Percentiles rank a stretch among this genome's conserved stretches.
Conservation (phyloP, 2,888 invertebrate species). For the Calliopum simillimum region DNA sequence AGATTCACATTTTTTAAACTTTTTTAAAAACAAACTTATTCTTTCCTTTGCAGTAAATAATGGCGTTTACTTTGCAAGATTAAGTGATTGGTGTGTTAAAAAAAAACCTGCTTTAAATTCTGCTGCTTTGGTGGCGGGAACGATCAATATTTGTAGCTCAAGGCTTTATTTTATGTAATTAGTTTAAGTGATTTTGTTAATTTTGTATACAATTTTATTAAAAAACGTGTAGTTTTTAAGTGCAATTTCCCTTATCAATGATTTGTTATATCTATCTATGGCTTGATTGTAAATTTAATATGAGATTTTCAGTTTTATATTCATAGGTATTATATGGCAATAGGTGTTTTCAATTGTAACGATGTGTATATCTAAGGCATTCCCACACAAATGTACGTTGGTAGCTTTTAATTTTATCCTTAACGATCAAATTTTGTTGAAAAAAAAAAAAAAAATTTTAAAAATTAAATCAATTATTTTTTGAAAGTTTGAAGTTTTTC, state of each 20-base stretch:
- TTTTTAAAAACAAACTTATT: neutral
- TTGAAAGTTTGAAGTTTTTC: too few relatives aligned
- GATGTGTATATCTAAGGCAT: too few relatives aligned
- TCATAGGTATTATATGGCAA: too few relatives aligned
- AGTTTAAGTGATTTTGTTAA: neutral
- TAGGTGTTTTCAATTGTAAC: too few relatives aligned
- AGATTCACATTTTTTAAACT: neutral
- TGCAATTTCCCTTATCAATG: slow-evolving; percentile 1
- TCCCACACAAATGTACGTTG: too few relatives aligned
- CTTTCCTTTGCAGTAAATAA: slow-evolving; percentile 4
- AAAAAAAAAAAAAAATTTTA: slow-evolving; percentile 10
- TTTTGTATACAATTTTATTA: neutral
- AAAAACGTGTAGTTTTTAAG: neutral
- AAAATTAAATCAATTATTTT: too few relatives aligned
- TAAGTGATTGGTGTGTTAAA: neutral
- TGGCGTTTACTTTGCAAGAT: neutral
- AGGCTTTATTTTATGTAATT: slow-evolving; percentile 4
- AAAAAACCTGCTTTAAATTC: neutral
- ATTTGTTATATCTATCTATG: neutral
- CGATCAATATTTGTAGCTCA: neutral
- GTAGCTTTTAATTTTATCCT: too few relatives aligned
- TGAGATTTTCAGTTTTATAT: too few relatives aligned
- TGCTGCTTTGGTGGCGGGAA: slow-evolving; percentile 22
- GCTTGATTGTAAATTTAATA: too few relatives aligned
- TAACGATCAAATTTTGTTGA: slow-evolving; percentile 7